Evolutionary conservation across 2,797 vertebrate genomes (phyloP).

Genomic region (Characodon lateralis): DNA sequence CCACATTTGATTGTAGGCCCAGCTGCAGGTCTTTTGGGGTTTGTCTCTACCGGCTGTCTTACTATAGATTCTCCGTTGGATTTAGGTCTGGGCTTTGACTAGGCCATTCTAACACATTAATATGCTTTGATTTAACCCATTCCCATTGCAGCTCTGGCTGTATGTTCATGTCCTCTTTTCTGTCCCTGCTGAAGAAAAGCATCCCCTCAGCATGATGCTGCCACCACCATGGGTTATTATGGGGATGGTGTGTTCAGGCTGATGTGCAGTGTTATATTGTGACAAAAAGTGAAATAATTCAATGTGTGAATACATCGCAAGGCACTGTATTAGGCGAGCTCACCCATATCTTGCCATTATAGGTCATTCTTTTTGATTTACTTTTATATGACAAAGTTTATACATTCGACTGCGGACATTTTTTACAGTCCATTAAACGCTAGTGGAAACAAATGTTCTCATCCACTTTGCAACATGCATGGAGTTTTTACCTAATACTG

Average conservation of each 20-base stretch:
- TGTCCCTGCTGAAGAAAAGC: neutral
- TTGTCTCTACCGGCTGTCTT: neutral
- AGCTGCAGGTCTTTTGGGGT: too few relatives aligned
- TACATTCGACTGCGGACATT: too few relatives aligned
- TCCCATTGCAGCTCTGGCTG: too few relatives aligned
- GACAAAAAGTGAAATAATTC: neutral
- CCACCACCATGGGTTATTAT: neutral
- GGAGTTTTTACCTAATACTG: too few relatives aligned
- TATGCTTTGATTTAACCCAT: neutral
- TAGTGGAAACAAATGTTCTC: neutral
- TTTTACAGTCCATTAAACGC: too few relatives aligned
- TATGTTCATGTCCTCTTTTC: too few relatives aligned
- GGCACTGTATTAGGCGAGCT: neutral
- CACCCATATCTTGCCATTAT: neutral
- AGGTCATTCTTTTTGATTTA: neutral
- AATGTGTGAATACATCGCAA: too few relatives aligned
- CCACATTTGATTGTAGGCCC: too few relatives aligned
- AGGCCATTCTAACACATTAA: neutral
- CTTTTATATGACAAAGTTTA: neutral
- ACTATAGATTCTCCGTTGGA: too few relatives aligned
- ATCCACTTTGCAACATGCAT: too few relatives aligned
- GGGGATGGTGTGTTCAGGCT: too few relatives aligned
- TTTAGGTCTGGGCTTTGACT: neutral
- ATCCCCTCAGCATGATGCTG: neutral
- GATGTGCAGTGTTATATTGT: neutral